These are phyloP conservation scores for Centrocercus urophasianus DNA, from an alignment of 2,113 vertebrate species.

Conservation along the genomic window DNA sequence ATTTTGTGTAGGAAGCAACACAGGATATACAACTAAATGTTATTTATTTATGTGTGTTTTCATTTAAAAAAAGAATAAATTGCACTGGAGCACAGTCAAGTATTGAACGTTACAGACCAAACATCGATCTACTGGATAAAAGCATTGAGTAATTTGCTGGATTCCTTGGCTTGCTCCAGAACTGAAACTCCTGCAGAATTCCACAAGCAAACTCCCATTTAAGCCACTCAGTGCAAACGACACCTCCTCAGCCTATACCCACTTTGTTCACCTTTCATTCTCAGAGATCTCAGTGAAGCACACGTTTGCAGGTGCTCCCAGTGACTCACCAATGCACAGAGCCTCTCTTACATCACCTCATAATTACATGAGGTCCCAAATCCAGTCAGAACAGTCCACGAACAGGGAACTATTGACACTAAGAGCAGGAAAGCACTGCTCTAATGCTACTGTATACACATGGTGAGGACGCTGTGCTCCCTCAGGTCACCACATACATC, in stretches of 20 bases:
- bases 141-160: not conserved
- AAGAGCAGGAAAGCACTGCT: not conserved
- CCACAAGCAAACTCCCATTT: not conserved
- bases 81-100: not conserved
- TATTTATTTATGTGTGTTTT: too few relatives aligned
- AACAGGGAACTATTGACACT: not conserved
- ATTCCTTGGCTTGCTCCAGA: not conserved
- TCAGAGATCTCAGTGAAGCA: not conserved
- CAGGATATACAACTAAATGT: not conserved
- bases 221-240: not conserved
- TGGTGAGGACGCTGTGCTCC: not conserved
- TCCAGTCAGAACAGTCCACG: rapidly evolving
- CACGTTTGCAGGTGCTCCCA: not conserved
- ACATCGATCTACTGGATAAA: not conserved
- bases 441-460: not conserved
- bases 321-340: not conserved
- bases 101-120: not conserved
- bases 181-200: not conserved
- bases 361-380: not conserved
- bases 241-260: not conserved
- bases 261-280: not conserved
- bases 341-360: not conserved
- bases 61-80: too few relatives aligned
- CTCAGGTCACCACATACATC: not conserved
- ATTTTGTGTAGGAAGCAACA: not conserved